phyloP scores from a whole-genome alignment of 2,113 vertebrate species.

The Balaeniceps rex region DNA sequence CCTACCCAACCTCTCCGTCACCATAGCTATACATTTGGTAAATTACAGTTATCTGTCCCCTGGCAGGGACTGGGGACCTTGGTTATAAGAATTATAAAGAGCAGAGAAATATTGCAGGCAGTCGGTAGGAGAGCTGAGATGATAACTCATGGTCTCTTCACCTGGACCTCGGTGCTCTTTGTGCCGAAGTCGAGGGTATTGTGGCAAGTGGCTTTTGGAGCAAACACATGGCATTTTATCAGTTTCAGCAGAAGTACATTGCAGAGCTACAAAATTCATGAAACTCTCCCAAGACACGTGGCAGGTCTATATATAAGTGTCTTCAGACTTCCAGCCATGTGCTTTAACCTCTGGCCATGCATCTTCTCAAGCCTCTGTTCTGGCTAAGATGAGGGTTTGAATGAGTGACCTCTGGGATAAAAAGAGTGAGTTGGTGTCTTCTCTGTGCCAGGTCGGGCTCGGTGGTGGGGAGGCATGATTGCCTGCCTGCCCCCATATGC shows the following conservation, averaged over 20 bases:
- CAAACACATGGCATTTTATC: fast-evolving
- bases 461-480: fast-evolving
- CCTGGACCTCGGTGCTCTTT: neutral
- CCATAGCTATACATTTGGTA: neutral
- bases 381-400: fast-evolving
- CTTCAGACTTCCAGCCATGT: neutral
- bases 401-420: neutral
- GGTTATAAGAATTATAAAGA: constrained; percentile 15
- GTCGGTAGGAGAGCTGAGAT: neutral
- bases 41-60: neutral
- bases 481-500: neutral
- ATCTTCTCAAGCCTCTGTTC: fast-evolving
- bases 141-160: neutral
- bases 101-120: neutral
- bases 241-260: neutral
- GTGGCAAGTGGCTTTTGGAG: fast-evolving
- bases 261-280: neutral
- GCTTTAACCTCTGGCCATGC: neutral
- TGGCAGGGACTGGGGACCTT: neutral
- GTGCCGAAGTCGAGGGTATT: neutral
- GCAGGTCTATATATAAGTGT: neutral
- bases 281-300: neutral
- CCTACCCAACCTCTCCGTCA: neutral
- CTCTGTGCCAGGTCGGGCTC: fast-evolving
- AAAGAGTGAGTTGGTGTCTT: neutral